Conservation (phyloP, 2,888 invertebrate genomes). For the Perdita meconis region DNA sequence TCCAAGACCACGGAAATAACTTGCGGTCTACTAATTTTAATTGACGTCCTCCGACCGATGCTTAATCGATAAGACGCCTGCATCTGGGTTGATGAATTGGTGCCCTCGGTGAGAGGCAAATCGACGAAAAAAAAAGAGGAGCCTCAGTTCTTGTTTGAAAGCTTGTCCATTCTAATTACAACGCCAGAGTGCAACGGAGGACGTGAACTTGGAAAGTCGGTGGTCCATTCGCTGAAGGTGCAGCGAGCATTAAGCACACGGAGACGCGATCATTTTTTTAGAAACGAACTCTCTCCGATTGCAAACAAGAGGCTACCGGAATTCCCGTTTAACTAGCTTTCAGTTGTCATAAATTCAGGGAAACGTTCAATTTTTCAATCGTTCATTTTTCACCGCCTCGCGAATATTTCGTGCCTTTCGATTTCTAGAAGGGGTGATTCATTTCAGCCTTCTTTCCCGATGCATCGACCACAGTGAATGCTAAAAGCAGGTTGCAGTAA, state of each 20-base stretch:
- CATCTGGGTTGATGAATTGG: constrained; percentile 41
- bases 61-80: constrained; percentile 24
- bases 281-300: constrained; percentile 42
- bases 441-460: too few species aligned
- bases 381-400: too few species aligned
- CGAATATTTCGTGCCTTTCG: too few species aligned
- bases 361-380: constrained; percentile 3
- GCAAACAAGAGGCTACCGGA: constrained; percentile 33
- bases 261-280: constrained; percentile 35
- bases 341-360: not conserved
- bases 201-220: constrained; percentile 60
- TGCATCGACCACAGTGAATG: too few species aligned
- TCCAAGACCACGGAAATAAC: too few species aligned
- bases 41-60: constrained; percentile 30
- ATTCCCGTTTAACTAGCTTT: constrained; percentile 52
- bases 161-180: constrained; percentile 55
- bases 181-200: constrained; percentile 9
- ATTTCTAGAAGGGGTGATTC: too few species aligned
- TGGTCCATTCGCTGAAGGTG: constrained; percentile 43
- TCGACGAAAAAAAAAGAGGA: constrained; percentile 4
- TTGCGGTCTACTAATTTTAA: constrained; percentile 17
- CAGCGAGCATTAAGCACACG: constrained; percentile 19
- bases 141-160: constrained; percentile 26
- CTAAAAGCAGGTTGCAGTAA: too few species aligned
- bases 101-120: constrained; percentile 40